phyloP scores from a whole-genome alignment of 2,888 invertebrate species.

The Drymonia ruficornis region DNA sequence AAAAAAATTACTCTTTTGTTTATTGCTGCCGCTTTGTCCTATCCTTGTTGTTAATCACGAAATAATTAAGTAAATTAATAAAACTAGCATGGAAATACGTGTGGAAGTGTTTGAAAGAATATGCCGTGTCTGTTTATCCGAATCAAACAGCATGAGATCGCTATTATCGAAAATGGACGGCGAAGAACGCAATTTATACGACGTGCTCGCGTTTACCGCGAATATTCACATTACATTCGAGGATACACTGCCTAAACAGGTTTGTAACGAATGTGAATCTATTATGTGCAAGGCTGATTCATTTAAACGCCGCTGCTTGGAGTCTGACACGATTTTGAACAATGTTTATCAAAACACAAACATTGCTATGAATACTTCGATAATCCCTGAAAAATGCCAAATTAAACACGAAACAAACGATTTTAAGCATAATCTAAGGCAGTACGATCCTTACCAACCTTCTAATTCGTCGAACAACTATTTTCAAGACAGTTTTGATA shows the following conservation, averaged over 20 bases:
- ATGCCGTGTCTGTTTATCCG: slow-evolving; percentile 64
- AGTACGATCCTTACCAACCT: slow-evolving; percentile 10
- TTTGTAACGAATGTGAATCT: slow-evolving; percentile 64
- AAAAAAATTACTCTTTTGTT: no score
- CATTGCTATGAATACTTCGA: neutral
- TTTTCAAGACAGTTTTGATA: slow-evolving; percentile 14
- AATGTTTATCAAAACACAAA: slow-evolving; percentile 38
- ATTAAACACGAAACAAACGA: slow-evolving; percentile 28
- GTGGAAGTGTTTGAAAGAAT: slow-evolving; percentile 47
- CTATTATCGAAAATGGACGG: slow-evolving; percentile 52
- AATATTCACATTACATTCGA: slow-evolving; percentile 57
- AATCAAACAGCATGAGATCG: slow-evolving; percentile 54
- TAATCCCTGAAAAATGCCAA: slow-evolving; percentile 12
- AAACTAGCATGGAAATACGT: slow-evolving; percentile 43
- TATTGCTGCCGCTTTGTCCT: no score
- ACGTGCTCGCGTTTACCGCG: slow-evolving; percentile 57
- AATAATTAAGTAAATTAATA: neutral
- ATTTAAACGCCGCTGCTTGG: slow-evolving; percentile 66
- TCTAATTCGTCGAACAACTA: slow-evolving; percentile 7
- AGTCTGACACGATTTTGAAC: slow-evolving; percentile 59
- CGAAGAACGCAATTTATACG: slow-evolving; percentile 51
- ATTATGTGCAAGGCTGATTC: slow-evolving; percentile 59
- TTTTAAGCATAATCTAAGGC: slow-evolving; percentile 13
- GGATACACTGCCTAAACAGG: slow-evolving; percentile 64
- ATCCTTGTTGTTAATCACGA: no score